These are phyloP conservation scores for Battus philenor DNA, from an alignment of 1,140 invertebrate species.

Conservation along the genomic window DNA sequence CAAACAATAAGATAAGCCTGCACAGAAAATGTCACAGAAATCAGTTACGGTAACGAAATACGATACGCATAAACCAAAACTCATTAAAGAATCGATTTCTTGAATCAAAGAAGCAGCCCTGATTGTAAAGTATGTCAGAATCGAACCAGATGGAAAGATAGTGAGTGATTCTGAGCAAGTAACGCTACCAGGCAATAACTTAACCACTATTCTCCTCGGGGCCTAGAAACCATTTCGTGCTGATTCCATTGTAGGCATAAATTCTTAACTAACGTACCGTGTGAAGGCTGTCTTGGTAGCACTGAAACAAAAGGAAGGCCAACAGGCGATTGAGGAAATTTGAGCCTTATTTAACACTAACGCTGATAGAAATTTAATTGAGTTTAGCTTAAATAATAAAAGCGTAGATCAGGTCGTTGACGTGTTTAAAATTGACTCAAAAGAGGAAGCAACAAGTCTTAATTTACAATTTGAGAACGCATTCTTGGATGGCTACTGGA, in stretches of 20 bases:
- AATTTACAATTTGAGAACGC: conserved; percentile 15
- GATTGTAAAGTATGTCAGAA: conserved; percentile 50
- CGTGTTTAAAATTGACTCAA: conserved; percentile 14
- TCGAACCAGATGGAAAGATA: conserved; percentile 49
- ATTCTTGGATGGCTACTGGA: conserved; percentile 25
- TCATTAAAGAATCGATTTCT: conserved; percentile 29
- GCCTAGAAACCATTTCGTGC: conserved; percentile 42
- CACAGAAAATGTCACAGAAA: conserved; percentile 18
- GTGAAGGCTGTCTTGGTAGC: conserved; percentile 31
- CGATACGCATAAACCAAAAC: conserved; percentile 31
- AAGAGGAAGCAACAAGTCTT: conserved; percentile 19
- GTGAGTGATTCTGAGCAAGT: conserved; percentile 38
- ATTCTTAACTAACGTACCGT: conserved; percentile 40
- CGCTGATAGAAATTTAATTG: conserved; percentile 24
- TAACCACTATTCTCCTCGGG: conserved; percentile 32
- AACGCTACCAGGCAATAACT: conserved; percentile 48
- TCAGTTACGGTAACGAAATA: conserved; percentile 19
- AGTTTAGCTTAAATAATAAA: conserved; percentile 25
- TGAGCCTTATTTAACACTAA: conserved; percentile 26
- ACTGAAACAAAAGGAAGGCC: conserved; percentile 32
- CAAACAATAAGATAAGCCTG: conserved; percentile 1
- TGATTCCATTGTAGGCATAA: conserved; percentile 47
- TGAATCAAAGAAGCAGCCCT: conserved; percentile 35
- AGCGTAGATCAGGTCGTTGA: conserved; percentile 10
- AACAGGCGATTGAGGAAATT: conserved; percentile 21